A percentile compares a stretch with the other conserved stretches of the same genome.
These are phyloP conservation scores for Papilio gigon DNA, from an alignment of 2,888 invertebrate species.

Conservation along the genomic window DNA sequence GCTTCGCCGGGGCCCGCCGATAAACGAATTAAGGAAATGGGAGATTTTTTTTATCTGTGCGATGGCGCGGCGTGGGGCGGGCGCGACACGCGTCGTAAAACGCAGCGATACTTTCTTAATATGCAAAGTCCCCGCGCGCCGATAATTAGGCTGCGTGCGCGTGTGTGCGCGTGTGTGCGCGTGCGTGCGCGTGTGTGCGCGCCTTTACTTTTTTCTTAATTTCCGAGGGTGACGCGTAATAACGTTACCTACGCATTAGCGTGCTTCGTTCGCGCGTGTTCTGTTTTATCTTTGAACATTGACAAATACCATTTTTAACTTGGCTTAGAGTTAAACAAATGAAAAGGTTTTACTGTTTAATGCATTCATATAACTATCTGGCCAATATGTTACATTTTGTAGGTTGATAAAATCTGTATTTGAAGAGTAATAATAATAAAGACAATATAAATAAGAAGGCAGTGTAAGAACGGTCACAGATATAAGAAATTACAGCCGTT, in stretches of 20 bases:
- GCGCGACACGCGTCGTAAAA: slow-evolving; percentile 79
- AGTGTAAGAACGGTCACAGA: slow-evolving; percentile 46
- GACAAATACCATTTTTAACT: neutral
- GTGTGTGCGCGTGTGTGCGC: slow-evolving; percentile 55
- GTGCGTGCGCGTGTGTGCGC: slow-evolving; percentile 59
- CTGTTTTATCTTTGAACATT: slow-evolving; percentile 5
- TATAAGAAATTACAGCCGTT: slow-evolving; percentile 72
- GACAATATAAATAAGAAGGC: slow-evolving; percentile 39
- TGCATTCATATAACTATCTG: neutral
- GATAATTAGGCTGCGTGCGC: slow-evolving; percentile 77
- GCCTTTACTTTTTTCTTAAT: slow-evolving; percentile 75
- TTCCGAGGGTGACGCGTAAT: slow-evolving; percentile 54
- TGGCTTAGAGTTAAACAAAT: neutral
- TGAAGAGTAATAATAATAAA: slow-evolving; percentile 26
- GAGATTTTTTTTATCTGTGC: slow-evolving; percentile 82
- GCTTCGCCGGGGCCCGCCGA: slow-evolving; percentile 75
- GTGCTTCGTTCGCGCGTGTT: slow-evolving; percentile 39
- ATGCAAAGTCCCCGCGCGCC: slow-evolving; percentile 78
- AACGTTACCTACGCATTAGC: slow-evolving; percentile 40
- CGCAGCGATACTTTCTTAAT: slow-evolving; percentile 80
- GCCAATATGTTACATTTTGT: neutral
- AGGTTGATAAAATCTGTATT: slow-evolving; percentile 16
- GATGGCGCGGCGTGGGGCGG: slow-evolving; percentile 54
- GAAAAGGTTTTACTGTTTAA: neutral
- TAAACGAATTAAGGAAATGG: slow-evolving; percentile 83